Base-by-base conservation (phyloP, 2,113 vertebrate species). In the Cyrtonyx montezumae region DNA sequence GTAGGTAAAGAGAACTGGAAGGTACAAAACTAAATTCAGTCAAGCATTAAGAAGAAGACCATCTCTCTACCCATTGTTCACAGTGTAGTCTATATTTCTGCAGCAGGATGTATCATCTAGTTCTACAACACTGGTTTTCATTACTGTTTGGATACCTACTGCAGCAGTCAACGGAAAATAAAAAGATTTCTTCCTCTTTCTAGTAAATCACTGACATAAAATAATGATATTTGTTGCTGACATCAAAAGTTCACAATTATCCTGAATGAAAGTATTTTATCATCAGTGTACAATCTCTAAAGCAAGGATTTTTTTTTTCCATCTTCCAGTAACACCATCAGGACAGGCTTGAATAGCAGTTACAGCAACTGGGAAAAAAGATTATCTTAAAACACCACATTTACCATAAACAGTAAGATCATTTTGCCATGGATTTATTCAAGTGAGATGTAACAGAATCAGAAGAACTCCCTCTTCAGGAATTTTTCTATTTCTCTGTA, bases 321-420 rank as follows among this genome's bases (percentile, higher is more conserved):
- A 19, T 55, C 65, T 89, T 76, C 80, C 20, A 73, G 26, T 45
- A 63, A 45, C 14, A 14, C 13, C 3, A 68, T 74, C 8, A 8
- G 8, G 75, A 37, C 13, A 70, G 30, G 26, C 26, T 43, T 11
- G 4, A 71, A 43, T 16, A 71, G 26, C 30, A 48, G 40, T 42
- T 30, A 46, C 14, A 32, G 58, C 28, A 71, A 67, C 49, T 34
- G 32, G 28, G 36, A 8, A 23, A 10, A 62, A 14, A 5, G 7
- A 43, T 17, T 6, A n/a, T 2, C 8, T 3, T 3, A 30, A 12
- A 69, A 48, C 1, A 43, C 4, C 17, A 13, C 1, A 6, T 56
- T 40, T 28, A 22, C 21, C n/a, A 43, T 21, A 48, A 55, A 68
- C 1, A 68, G 28, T 4, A 55, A 68, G 23, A 22, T 36, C 13